Conservation (phyloP, 53 echinoderm and acorn worm species). For the Henricia sp. region DNA sequence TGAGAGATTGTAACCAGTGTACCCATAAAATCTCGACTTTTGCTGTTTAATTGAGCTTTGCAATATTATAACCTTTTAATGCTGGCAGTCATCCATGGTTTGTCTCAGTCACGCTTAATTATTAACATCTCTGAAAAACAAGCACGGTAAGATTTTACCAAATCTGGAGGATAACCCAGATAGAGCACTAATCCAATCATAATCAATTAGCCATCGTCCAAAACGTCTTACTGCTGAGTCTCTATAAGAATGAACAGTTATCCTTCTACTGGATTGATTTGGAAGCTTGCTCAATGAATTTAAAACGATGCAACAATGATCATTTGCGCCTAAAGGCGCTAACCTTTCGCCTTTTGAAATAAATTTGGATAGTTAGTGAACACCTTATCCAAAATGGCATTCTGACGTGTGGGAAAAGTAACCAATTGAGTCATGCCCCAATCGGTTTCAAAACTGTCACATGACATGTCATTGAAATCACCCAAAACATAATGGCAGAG, state of each 20-base stretch:
- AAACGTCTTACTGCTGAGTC: neutral
- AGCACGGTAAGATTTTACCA: neutral
- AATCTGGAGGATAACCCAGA: neutral
- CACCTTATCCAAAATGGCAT: neutral
- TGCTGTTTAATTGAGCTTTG: neutral
- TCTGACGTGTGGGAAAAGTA: constrained; percentile 4
- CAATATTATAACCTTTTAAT: neutral
- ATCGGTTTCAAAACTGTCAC: neutral
- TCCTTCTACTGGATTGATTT: neutral
- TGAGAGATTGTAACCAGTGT: too few relatives aligned
- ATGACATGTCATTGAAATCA: constrained; percentile 5
- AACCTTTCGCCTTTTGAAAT: neutral
- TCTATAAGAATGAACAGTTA: neutral
- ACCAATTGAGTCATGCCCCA: neutral
- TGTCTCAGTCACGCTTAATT: neutral
- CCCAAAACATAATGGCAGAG: neutral
- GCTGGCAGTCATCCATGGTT: neutral
- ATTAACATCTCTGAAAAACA: neutral
- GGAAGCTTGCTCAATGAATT: constrained; percentile 6
- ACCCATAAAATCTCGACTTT: neutral
- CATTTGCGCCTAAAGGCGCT: constrained; percentile 17
- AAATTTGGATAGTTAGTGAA: neutral
- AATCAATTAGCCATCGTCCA: constrained; percentile 3
- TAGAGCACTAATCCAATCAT: neutral
- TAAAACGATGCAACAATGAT: neutral